These are phyloP conservation scores for Mobula birostris DNA, from an alignment of 2,113 vertebrate species.

Conservation along the genomic window DNA sequence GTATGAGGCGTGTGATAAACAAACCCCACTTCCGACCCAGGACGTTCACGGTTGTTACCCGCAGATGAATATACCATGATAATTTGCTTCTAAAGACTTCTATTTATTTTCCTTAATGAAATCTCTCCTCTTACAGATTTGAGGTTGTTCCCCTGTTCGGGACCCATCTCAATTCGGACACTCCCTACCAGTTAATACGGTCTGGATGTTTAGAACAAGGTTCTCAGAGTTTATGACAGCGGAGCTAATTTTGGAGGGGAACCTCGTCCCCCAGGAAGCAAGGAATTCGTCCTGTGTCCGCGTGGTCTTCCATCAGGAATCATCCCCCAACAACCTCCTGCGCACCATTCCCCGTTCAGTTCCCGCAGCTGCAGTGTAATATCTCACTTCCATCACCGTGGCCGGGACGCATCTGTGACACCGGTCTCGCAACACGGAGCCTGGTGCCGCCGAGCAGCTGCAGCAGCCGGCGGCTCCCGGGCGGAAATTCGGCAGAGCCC, in stretches of 20 bases:
- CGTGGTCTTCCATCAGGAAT: no score
- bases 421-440: constrained; percentile 48
- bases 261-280: neutral
- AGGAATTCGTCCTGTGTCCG: neutral
- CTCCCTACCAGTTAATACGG: no score
- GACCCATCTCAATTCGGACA: no score
- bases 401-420: constrained; percentile 47
- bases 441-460: constrained; percentile 39
- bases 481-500: neutral
- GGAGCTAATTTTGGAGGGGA: no score
- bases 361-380: neutral
- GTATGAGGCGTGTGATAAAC: constrained; percentile 1
- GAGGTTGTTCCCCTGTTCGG: neutral
- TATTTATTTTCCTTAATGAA: neutral
- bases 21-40: neutral
- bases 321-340: neutral
- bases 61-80: neutral
- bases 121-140: neutral
- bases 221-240: no score
- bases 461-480: neutral
- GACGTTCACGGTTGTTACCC: neutral
- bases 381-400: neutral
- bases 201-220: no score
- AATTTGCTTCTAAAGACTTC: neutral
- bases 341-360: neutral